Evolutionary conservation across 2,888 invertebrate species (phyloP).

Genomic region (Stictocephala bisonia): DNA sequence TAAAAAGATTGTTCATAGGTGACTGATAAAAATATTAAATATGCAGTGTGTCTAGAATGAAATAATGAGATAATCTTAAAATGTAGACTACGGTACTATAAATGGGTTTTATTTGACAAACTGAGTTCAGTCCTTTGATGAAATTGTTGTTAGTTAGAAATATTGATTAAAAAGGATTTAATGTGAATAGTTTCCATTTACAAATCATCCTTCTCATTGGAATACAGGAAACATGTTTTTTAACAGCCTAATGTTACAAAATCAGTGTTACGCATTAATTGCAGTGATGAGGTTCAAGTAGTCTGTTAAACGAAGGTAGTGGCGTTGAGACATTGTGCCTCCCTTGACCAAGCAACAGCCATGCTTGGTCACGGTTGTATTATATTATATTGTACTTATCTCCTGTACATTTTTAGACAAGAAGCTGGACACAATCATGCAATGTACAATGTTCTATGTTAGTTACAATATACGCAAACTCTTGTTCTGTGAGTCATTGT

Average conservation of each 20-base stretch:
- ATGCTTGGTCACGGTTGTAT: conserved; percentile 13
- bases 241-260: background rate
- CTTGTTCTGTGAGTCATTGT: conserved; percentile 1
- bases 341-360: conserved; percentile 14
- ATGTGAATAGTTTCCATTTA: background rate
- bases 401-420: conserved; percentile 36
- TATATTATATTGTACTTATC: background rate
- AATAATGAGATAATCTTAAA: too few species aligned
- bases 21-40: too few species aligned
- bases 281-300: background rate
- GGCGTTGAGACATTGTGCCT: background rate
- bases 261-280: background rate
- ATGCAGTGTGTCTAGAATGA: too few species aligned
- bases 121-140: too few species aligned
- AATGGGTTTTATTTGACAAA: too few species aligned
- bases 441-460: conserved; percentile 31
- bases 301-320: background rate
- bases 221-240: too few species aligned
- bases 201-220: too few species aligned
- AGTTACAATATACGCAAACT: conserved; percentile 17
- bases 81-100: too few species aligned
- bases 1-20: too few species aligned
- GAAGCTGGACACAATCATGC: conserved; percentile 37
- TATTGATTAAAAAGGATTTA: too few species aligned
- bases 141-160: too few species aligned